Percentiles rank a stretch among this genome's conserved stretches.
phyloP scores from a whole-genome alignment of 2,113 vertebrate species.

The Amblyopsis rosae region DNA sequence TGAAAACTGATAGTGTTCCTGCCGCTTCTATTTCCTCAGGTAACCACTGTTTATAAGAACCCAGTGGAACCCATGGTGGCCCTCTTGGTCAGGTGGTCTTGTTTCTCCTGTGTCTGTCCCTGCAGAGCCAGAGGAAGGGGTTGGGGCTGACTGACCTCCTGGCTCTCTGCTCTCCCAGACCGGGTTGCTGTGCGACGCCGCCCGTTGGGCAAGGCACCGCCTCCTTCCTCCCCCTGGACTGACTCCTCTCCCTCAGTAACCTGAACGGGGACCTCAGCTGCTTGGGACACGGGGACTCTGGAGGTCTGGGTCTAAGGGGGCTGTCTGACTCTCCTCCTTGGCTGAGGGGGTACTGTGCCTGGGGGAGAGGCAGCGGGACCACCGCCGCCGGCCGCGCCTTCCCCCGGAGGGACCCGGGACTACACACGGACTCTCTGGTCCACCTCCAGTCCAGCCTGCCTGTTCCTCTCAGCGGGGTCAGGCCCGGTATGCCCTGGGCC shows the following conservation, averaged over 20 bases:
- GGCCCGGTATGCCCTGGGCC: background rate
- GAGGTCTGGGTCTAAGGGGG: conserved; percentile 45
- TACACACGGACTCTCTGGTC: background rate
- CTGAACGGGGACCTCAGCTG: conserved; percentile 74
- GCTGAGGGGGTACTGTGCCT: conserved; percentile 4
- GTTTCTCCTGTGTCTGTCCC: conserved; percentile 74
- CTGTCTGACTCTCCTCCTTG: conserved; percentile 39
- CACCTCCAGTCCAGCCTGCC: conserved; percentile 11
- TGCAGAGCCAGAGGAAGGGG: conserved; percentile 74
- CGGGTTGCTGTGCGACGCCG: conserved; percentile 41
- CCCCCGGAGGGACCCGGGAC: conserved; percentile 3
- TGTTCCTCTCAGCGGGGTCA: conserved; percentile 8
- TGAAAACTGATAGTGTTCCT: background rate
- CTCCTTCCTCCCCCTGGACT: conserved; percentile 80
- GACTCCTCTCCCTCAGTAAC: conserved; percentile 82
- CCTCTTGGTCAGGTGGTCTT: conserved; percentile 71
- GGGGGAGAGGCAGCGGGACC: conserved; percentile 1
- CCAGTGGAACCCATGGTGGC: no score
- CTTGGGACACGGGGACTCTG: conserved; percentile 67
- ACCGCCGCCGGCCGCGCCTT: background rate
- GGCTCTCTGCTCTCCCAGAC: conserved; percentile 54
- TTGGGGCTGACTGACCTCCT: conserved; percentile 71
- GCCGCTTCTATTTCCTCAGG: no score
- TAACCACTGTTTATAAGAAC: no score
- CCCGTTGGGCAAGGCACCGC: background rate